Evolutionary conservation across 2,888 invertebrate species (phyloP).

Genomic region (Sarcophaga variegata): DNA sequence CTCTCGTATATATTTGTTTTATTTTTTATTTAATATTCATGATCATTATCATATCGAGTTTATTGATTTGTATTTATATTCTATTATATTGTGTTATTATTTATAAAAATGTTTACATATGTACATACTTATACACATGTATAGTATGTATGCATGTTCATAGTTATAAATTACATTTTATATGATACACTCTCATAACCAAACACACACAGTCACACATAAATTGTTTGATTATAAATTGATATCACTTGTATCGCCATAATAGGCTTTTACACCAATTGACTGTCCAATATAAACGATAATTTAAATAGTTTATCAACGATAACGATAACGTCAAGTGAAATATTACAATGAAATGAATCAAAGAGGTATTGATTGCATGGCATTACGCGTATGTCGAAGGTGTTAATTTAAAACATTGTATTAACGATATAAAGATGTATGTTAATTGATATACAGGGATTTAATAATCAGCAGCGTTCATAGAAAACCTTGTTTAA

Average conservation of each 20-base stretch:
- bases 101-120: too few species aligned
- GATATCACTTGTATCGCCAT: background rate
- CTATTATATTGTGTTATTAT: too few species aligned
- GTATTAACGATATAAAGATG: too few species aligned
- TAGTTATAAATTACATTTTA: too few species aligned
- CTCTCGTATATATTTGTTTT: background rate
- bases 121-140: background rate
- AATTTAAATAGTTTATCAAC: background rate
- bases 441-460: too few species aligned
- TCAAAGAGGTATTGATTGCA: too few species aligned
- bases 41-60: background rate
- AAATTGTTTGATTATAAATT: background rate
- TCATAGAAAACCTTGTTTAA: too few species aligned
- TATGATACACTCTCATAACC: background rate
- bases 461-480: too few species aligned
- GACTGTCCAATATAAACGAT: constrained; percentile 37
- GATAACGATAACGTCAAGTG: background rate
- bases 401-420: too few species aligned
- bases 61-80: background rate
- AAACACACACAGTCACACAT: background rate
- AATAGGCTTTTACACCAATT: constrained; percentile 49
- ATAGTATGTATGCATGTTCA: background rate
- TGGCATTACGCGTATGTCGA: too few species aligned
- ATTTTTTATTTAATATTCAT: background rate
- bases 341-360: too few species aligned